Base-by-base conservation (phyloP, 2,797 vertebrate species). In the Clarias laeviceps region DNA sequence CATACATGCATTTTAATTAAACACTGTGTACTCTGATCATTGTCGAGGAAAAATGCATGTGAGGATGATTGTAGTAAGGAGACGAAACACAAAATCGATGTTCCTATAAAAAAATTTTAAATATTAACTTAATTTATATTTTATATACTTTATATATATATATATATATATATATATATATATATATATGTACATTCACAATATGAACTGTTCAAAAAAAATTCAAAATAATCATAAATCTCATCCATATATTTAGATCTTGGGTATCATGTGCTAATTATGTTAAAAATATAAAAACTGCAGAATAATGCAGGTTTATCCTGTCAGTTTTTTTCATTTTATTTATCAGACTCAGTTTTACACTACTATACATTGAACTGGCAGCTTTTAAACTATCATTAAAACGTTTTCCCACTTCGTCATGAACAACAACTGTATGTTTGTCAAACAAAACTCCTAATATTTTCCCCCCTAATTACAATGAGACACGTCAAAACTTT, bases 1-100 rank as follows among this genome's bases (percentile, higher is more conserved):
- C 79, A 50, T 64, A 79, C 8, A 82, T 66, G 57, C 57, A 50
- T 84, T 68, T 82, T 87, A 66, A 87, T 85, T 87, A 89, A 50
- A 45, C 29, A 15, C 29, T 18, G 74, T 66, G 82, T 81, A 15
- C 32, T 81, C 70, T 82, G 57, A 80, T 70, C 27, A 68, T 14
- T 17, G 59, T 29, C 45, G 56, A 56, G 54, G 73, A 37, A 27
- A 77, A 56, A 59, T 5, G 0, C 18, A 61, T 11, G n/a, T 8
- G 2, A 12, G 54, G 32, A 72, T 27, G 12, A n/a, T 22, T 62
- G 32, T 40, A 57, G 18, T 50, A 17, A 77, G 17, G 12, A 18
- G 14, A 32, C 5, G 5, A 57, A 56, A 29, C 27, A 77, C 20
- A 78, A 77, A 4, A 22, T 59, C 50, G 6, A 34, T 6, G 27